These are phyloP conservation scores for Caenorhabditis sinica DNA, from an alignment of 2,888 invertebrate species.

Conservation along the genomic window DNA sequence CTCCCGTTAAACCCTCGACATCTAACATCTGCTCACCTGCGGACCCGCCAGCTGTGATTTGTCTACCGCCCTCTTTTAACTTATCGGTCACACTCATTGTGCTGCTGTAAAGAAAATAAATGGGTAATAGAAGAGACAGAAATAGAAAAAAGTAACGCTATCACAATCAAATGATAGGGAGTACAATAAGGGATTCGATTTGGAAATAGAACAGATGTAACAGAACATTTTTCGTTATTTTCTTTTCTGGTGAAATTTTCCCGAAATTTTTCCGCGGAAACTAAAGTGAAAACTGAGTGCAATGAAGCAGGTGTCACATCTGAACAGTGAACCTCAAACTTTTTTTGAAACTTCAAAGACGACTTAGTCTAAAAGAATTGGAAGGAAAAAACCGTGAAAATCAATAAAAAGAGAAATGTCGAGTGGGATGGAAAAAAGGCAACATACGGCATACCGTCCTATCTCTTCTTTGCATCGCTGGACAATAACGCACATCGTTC, in stretches of 20 bases:
- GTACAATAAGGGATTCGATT: no score
- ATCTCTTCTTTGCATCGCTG: conserved; percentile 39
- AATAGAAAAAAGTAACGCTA: not conserved
- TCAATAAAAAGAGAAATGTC: not conserved
- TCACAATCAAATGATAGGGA: not conserved
- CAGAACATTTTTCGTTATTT: no score
- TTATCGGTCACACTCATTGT: conserved; percentile 61
- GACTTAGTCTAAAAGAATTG: not conserved
- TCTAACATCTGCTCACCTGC: conserved; percentile 87
- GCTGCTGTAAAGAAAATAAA: conserved; percentile 27
- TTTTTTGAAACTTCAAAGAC: not conserved
- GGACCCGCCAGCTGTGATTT: conserved; percentile 92
- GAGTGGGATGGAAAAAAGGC: conserved; percentile 14
- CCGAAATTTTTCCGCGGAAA: not conserved
- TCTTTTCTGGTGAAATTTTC: no score
- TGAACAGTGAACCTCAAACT: not conserved
- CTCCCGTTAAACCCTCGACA: conserved; percentile 5
- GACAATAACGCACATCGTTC: conserved; percentile 9
- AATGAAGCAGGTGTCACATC: not conserved
- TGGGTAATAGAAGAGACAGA: not conserved
- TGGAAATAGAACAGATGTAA: no score
- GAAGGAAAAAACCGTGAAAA: conserved; percentile 9
- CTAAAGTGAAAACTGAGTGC: not conserved
- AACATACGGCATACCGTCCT: conserved; percentile 43
- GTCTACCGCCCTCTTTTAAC: conserved; percentile 88